Conservation (phyloP, 53 echinoderm and acorn worm species). For the Echinometra lucunter region DNA sequence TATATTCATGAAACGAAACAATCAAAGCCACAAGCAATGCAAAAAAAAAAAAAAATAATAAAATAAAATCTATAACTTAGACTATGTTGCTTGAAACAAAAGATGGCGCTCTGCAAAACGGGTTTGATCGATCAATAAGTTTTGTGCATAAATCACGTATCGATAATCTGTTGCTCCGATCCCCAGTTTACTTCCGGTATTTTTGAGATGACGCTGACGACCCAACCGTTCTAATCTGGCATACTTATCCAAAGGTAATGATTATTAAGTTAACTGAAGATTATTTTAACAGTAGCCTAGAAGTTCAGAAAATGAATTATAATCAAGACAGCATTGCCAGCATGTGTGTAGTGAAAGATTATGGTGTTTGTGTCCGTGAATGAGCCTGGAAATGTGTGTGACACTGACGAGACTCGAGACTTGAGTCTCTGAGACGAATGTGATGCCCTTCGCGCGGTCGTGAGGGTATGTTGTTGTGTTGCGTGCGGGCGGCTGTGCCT, state of each 20-base stretch:
- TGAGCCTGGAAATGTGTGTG: neutral
- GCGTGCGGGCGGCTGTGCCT: neutral
- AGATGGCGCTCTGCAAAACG: neutral
- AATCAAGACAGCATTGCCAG: neutral
- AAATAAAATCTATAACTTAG: neutral
- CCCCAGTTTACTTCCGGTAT: slow-evolving; percentile 13
- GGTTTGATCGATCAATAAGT: slow-evolving; percentile 1
- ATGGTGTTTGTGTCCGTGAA: neutral
- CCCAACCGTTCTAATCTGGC: neutral
- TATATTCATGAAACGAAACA: too few relatives aligned
- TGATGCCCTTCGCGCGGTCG: neutral
- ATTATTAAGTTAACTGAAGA: neutral
- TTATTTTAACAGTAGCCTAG: neutral
- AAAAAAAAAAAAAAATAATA: neutral
- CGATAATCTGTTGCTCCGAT: neutral
- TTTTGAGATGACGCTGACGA: neutral
- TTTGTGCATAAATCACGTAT: neutral
- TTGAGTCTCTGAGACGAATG: neutral
- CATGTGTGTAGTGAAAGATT: neutral
- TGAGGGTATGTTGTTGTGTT: neutral
- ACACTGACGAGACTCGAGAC: neutral
- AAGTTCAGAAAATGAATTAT: neutral
- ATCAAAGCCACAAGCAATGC: neutral
- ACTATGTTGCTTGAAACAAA: neutral
- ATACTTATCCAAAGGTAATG: neutral